phyloP scores from a whole-genome alignment of 2,797 vertebrate species.

The Nyctibius grandis region DNA sequence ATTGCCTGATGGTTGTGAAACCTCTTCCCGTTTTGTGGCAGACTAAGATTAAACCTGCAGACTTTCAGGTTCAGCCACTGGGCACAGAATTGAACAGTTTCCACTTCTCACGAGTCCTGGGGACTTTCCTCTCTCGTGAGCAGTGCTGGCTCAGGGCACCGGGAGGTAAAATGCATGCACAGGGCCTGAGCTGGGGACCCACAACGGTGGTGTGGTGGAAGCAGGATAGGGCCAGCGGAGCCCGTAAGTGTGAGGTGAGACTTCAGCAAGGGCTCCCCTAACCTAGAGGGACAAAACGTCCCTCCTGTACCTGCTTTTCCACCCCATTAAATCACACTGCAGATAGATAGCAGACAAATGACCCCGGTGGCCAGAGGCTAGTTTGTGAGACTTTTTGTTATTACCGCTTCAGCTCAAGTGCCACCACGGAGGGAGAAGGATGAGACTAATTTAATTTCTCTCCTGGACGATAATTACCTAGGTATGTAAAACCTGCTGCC shows the following conservation, averaged over 20 bases:
- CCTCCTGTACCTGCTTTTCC: neutral
- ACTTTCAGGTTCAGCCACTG: neutral
- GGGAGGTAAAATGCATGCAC: rapidly evolving
- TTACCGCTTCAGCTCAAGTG: constrained; percentile 21
- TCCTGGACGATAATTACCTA: neutral
- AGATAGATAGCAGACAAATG: neutral
- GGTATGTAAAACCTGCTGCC: neutral
- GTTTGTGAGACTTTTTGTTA: constrained; percentile 28
- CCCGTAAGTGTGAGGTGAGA: neutral
- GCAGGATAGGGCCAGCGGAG: neutral
- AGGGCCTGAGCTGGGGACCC: neutral
- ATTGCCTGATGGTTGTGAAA: neutral
- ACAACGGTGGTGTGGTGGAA: rapidly evolving
- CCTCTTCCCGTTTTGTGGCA: neutral
- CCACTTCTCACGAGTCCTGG: too few relatives aligned
- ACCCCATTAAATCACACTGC: neutral
- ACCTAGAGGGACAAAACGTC: neutral
- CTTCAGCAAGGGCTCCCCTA: neutral
- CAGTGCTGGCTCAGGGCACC: neutral
- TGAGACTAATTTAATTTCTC: constrained; percentile 6
- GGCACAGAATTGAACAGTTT: neutral
- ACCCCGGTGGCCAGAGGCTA: constrained; percentile 2
- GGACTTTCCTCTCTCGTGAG: rapidly evolving
- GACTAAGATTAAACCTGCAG: neutral
- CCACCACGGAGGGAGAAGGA: neutral